Evolutionary conservation across 2,888 invertebrate genomes (phyloP).

Genomic region (Troides helena): DNA sequence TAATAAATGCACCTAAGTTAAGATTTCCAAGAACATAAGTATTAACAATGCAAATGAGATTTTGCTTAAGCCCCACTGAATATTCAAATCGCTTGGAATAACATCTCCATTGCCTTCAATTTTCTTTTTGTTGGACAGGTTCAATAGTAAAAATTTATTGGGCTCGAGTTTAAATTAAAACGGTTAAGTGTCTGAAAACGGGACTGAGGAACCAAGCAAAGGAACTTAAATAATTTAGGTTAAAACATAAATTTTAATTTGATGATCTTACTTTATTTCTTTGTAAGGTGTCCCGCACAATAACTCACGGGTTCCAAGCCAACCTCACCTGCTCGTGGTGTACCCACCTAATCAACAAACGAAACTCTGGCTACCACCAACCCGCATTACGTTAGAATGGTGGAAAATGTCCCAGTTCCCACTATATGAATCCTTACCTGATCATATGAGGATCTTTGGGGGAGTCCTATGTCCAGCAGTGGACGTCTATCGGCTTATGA

Average conservation of each 20-base stretch:
- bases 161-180: not conserved
- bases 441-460: too few relatives aligned
- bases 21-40: slow-evolving; percentile 14
- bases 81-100: slow-evolving; percentile 21
- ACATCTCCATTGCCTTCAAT: slow-evolving; percentile 20
- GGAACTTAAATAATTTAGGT: not conserved
- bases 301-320: too few relatives aligned
- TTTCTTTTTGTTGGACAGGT: slow-evolving; percentile 8
- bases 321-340: too few relatives aligned
- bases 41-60: slow-evolving; percentile 26
- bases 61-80: slow-evolving; percentile 20
- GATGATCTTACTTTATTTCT: not conserved
- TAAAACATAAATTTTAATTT: not conserved
- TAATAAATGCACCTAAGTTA: slow-evolving; percentile 11
- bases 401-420: too few relatives aligned
- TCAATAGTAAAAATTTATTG: slow-evolving; percentile 10
- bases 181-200: not conserved
- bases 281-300: too few relatives aligned
- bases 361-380: too few relatives aligned
- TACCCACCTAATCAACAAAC: too few relatives aligned
- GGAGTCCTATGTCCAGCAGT: too few relatives aligned
- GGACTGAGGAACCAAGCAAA: not conserved
- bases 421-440: too few relatives aligned
- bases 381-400: too few relatives aligned
- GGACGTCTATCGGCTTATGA: too few relatives aligned